Evolutionary conservation across 2,888 invertebrate genomes (phyloP), one percentile per base, ranked within the genome.

Genomic region (Doris montereyensis): DNA sequence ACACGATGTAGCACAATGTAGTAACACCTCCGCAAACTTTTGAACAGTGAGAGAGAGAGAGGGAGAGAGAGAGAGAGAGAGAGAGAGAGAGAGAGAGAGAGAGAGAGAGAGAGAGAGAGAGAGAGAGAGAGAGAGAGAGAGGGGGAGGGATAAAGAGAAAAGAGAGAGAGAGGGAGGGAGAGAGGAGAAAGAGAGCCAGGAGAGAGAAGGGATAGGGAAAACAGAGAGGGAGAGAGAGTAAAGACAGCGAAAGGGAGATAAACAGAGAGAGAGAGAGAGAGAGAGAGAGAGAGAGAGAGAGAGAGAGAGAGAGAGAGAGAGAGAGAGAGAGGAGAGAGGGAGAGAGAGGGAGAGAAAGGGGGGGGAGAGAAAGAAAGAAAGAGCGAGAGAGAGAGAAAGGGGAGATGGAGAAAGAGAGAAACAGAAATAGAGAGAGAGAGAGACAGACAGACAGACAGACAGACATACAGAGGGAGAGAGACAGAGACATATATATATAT

Each of bases 171-270:
- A 3, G 57, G 2, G 13, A 24, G 17, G 73, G 24, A 73, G 28
- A 73, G 73, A 5, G n/a, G 26, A 28, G 78, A 73, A 41, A 62
- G 73, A 62, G 72, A 62, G 78, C 3, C 5, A 58, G 2, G 3
- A 26, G n/a, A 10, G 74, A 8, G 30, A 10, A 30, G 30, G 8
- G 68, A 68, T 13, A 10, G 30, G 21, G n/a, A 28, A 13, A 17
- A 58, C 13, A 26, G 35, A 30, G 24, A 21, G 60, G 52, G 21
- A 41, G 41, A 57, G 70, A 30, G 13, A 26, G 52, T n/a, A n/a
- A n/a, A n/a, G n/a, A n/a, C n/a, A n/a, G n/a, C n/a, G n/a, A n/a
- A n/a, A 70, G 32, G 26, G 30, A 35, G 5, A 52, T 28, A 30
- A 21, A 32, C 58, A 70, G 30, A 52, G 71, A 57, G 32, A 70